Evolutionary conservation across 1,140 invertebrate genomes (phyloP).

Genomic region (Philopotamus ludificatus): DNA sequence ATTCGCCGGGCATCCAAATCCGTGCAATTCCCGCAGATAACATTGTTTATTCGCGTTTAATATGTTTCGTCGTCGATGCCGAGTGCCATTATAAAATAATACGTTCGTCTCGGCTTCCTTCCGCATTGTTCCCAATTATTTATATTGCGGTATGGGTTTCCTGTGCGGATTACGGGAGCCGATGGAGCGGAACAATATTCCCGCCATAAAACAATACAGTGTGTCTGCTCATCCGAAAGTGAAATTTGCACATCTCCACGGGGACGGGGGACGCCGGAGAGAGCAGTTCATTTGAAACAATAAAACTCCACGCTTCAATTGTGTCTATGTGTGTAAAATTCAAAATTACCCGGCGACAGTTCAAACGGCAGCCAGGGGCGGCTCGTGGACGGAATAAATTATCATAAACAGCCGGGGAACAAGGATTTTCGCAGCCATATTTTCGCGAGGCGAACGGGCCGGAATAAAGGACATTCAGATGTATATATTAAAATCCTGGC

Average conservation of each 20-base stretch:
- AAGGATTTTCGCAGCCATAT: background rate
- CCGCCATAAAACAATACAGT: constrained; percentile 34
- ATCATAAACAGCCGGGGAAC: constrained; percentile 16
- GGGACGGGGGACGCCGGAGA: background rate
- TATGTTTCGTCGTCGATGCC: too few species aligned
- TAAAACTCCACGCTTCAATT: constrained; percentile 39
- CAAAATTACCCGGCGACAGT: constrained; percentile 41
- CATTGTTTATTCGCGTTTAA: too few species aligned
- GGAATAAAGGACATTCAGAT: too few species aligned
- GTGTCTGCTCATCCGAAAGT: constrained; percentile 33
- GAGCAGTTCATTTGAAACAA: constrained; percentile 42
- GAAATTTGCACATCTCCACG: constrained; percentile 32
- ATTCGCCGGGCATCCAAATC: too few species aligned
- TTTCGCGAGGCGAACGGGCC: background rate
- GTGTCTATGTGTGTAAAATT: constrained; percentile 35
- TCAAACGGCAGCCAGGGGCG: constrained; percentile 35
- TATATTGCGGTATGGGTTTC: constrained; percentile 29
- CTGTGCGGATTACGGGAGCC: constrained; percentile 26
- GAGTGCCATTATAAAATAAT: background rate
- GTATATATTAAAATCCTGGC: too few species aligned
- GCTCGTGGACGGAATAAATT: constrained; percentile 41
- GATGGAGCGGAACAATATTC: constrained; percentile 31
- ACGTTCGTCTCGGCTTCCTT: background rate
- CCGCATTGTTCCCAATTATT: constrained; percentile 13
- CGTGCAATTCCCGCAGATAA: too few species aligned